Conservation (phyloP, 2,113 vertebrate species). For the Heliornis fulica region DNA sequence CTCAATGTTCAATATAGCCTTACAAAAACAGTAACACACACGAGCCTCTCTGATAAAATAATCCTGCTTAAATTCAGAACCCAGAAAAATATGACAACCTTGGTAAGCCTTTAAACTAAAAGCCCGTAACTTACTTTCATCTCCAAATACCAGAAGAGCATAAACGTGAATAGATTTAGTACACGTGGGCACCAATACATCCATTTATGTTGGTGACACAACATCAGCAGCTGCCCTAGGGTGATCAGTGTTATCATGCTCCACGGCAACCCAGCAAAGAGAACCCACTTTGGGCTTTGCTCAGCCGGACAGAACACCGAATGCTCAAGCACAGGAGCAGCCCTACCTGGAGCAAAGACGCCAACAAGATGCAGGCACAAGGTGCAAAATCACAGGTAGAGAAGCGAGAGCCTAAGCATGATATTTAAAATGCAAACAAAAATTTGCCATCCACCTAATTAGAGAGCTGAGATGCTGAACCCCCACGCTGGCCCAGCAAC, state of each 20-base stretch:
- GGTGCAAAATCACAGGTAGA: background rate
- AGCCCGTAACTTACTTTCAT: background rate
- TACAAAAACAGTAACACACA: background rate
- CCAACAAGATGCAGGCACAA: background rate
- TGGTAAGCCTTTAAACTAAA: background rate
- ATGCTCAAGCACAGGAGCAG: background rate
- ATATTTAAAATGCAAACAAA: background rate
- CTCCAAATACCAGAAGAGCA: background rate
- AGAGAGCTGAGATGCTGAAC: background rate
- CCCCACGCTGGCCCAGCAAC: background rate
- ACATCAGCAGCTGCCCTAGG: background rate
- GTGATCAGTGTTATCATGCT: background rate
- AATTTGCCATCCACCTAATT: fast-evolving
- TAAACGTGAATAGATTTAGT: background rate
- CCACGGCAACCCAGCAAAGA: background rate
- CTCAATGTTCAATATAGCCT: background rate
- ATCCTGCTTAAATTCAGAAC: background rate
- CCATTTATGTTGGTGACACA: background rate
- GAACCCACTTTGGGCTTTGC: background rate
- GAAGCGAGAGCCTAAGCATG: background rate
- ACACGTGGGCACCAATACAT: background rate
- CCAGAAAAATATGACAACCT: background rate
- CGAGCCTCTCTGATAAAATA: background rate
- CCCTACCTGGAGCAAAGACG: background rate
- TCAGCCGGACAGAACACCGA: fast-evolving